Conservation (phyloP, 1,140 invertebrate species). For the Neodiprion fabricii region DNA sequence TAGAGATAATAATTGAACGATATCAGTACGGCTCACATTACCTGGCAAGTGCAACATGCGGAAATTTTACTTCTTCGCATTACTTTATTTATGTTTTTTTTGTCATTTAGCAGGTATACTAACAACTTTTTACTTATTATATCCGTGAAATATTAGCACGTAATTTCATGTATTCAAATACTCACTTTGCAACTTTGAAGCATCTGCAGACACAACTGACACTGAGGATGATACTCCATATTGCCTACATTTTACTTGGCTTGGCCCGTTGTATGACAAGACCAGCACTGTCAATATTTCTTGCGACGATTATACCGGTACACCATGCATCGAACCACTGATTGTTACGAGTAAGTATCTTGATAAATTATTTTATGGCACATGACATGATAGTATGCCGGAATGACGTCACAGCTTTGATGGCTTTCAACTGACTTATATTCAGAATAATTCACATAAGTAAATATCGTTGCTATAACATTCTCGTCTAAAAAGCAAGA, state of each 20-base stretch:
- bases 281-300: conserved; percentile 22
- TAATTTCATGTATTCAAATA: not conserved
- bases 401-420: not conserved
- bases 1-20: not conserved
- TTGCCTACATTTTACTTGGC: conserved; percentile 42
- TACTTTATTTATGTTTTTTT: conserved; percentile 20
- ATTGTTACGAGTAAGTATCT: conserved; percentile 23
- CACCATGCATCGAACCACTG: conserved; percentile 36
- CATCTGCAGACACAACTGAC: conserved; percentile 21
- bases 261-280: conserved; percentile 15
- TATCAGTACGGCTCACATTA: not conserved
- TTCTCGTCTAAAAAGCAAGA: not conserved
- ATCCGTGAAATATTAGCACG: not conserved
- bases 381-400: not conserved
- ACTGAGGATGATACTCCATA: not conserved
- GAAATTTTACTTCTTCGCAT: not conserved
- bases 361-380: no score
- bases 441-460: not conserved
- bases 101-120: conserved; percentile 32
- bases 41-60: not conserved
- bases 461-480: not conserved
- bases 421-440: not conserved
- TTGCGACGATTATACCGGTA: not conserved
- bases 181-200: conserved; percentile 8
- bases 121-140: conserved; percentile 13